Evolutionary conservation across 1,140 invertebrate species (phyloP).

Genomic region (Bombus polaris): DNA sequence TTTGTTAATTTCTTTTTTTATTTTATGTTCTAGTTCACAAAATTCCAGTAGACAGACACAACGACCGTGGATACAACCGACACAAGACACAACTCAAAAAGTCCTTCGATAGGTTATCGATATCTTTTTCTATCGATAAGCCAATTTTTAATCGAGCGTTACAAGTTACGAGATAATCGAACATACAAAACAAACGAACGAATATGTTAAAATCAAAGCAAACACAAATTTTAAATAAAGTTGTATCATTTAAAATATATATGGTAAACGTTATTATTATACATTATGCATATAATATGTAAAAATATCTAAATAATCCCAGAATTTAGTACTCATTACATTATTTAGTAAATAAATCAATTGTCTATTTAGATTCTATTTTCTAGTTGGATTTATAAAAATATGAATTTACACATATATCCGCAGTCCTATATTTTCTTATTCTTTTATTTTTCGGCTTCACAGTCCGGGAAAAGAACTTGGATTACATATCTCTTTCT

Average conservation of each 20-base stretch:
- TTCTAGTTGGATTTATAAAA: too few species aligned
- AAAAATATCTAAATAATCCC: too few species aligned
- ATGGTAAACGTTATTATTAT: background rate
- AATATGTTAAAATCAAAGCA: background rate
- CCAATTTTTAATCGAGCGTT: background rate
- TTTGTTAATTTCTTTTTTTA: background rate
- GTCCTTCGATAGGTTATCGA: constrained; percentile 17
- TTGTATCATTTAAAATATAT: background rate
- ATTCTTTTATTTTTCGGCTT: too few species aligned
- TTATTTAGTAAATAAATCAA: too few species aligned
- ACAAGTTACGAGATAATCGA: background rate
- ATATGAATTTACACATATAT: too few species aligned
- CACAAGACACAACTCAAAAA: background rate
- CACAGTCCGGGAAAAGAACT: too few species aligned
- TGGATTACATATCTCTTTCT: too few species aligned
- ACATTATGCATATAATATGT: too few species aligned
- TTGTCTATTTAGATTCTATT: too few species aligned
- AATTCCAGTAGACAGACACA: background rate
- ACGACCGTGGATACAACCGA: too few species aligned
- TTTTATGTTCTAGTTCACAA: background rate
- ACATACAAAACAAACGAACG: background rate
- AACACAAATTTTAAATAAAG: background rate
- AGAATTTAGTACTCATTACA: too few species aligned
- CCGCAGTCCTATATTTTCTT: too few species aligned
- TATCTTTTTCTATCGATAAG: background rate